These are phyloP conservation scores for Oncopodura yosiiana DNA, from an alignment of 1,140 invertebrate genomes.

Conservation along the genomic window DNA sequence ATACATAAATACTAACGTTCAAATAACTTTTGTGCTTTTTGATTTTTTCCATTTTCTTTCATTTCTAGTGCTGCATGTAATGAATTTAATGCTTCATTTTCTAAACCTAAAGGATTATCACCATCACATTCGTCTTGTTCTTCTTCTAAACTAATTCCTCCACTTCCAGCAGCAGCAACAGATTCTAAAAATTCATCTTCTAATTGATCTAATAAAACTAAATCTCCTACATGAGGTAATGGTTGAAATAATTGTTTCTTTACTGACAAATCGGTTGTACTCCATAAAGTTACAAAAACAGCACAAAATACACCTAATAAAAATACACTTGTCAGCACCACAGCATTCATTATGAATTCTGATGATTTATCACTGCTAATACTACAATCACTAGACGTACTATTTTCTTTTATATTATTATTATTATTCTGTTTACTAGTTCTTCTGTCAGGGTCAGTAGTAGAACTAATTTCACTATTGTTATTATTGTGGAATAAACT, in stretches of 20 bases:
- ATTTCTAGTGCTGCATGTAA: slow-evolving; percentile 18
- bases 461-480: too few relatives aligned
- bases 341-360: slow-evolving; percentile 4
- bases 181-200: slow-evolving; percentile 6
- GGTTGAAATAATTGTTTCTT: slow-evolving; percentile 25
- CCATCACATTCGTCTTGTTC: slow-evolving; percentile 26
- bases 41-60: slow-evolving; percentile 19
- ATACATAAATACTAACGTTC: neutral
- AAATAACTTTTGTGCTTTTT: slow-evolving; percentile 26
- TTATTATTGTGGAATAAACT: too few relatives aligned
- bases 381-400: too few relatives aligned
- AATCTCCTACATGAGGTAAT: slow-evolving; percentile 19
- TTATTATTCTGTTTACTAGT: too few relatives aligned
- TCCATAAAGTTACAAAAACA: slow-evolving; percentile 11
- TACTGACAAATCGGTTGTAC: neutral
- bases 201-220: slow-evolving; percentile 6
- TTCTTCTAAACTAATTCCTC: neutral
- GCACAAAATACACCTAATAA: slow-evolving; percentile 17
- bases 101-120: slow-evolving; percentile 30
- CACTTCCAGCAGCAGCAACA: slow-evolving; percentile 1
- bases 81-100: slow-evolving; percentile 46
- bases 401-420: too few relatives aligned
- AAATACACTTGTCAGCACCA: slow-evolving; percentile 14
- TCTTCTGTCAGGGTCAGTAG: too few relatives aligned
- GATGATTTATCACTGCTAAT: too few relatives aligned